Evolutionary conservation across 2,113 vertebrate genomes (phyloP), one percentile per base, ranked within the genome.

Genomic region (Dermatemys mawii): DNA sequence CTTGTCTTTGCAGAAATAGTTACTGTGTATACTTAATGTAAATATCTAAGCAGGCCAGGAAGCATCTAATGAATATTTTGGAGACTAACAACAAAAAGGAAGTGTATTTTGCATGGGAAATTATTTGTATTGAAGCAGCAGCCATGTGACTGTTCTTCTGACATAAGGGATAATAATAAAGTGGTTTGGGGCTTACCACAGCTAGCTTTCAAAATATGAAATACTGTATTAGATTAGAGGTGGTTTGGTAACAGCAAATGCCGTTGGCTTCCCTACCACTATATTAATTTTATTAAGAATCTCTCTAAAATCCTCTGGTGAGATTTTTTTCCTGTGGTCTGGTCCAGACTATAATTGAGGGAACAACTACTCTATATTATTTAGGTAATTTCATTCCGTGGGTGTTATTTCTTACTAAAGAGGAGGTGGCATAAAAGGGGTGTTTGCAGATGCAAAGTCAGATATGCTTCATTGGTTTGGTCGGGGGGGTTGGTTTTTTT

Each of bases 181-280:
- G 38, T 10, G 11, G 0, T 0, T 22, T 67, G 22, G 41, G 70
- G 53, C 91, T 91, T 86, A 6, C 82, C 90, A 11, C 17, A 89
- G 78, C 44, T 35, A 84, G 8, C 21, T 35, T 26, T 93, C 75
- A 92, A 67, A 81, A 86, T 86, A 53, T 4, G 3, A 94, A 91
- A 29, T 78, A 29, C 4, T 89, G 4, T 85, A 84, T 32, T 79
- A 76, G 48, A 48, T 76, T 55, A 60, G 48, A 89, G 78, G 55
- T 46, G 73, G 63, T 32, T 89, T 95, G 60, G 29, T 81, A 86
- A 79, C 17, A 85, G 46, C 83, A 93, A 8, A 90, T 81, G 54
- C 85, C 81, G 79, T 94, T 97, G 85, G 41, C 78, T 91, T 91
- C 86, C 49, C 92, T 86, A 26, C 26, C 84, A 6, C 90, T 83